Conservation (phyloP, 2,113 vertebrate species). For the Lophotis ruficrista region DNA sequence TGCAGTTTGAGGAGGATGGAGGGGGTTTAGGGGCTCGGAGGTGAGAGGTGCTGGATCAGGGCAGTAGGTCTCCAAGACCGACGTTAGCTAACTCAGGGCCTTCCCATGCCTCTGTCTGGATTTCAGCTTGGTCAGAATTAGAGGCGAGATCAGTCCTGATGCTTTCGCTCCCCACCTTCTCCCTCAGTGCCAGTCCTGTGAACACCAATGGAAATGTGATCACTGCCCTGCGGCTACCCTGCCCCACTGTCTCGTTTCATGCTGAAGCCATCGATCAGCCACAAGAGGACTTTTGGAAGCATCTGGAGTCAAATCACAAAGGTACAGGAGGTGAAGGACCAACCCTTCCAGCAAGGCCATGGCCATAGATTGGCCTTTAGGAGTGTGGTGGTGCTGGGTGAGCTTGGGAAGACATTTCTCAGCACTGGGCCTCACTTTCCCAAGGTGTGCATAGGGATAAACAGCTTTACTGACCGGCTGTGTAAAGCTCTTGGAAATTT, state of each 20-base stretch:
- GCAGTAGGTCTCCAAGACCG: background rate
- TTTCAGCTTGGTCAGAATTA: background rate
- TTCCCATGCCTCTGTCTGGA: rapidly evolving
- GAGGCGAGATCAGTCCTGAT: background rate
- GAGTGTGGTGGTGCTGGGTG: background rate
- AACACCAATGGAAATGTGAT: background rate
- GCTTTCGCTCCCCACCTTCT: background rate
- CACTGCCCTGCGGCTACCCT: background rate
- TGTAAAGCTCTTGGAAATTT: background rate
- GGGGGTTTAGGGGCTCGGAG: background rate
- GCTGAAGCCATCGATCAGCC: background rate
- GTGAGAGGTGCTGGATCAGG: background rate
- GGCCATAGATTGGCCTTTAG: background rate
- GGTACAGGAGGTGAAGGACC: background rate
- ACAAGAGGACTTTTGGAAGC: background rate
- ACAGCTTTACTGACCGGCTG: background rate
- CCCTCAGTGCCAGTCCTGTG: background rate
- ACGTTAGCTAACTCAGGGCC: background rate
- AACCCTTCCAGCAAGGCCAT: background rate
- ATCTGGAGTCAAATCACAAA: background rate
- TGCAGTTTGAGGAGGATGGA: background rate
- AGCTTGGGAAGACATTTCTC: background rate
- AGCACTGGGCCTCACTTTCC: background rate
- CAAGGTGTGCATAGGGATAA: background rate
- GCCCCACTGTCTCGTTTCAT: rapidly evolving